A percentile compares a stretch with the other conserved stretches of the same genome.
Conservation (phyloP, 2,113 vertebrate species). For the Saiga tatarica region DNA sequence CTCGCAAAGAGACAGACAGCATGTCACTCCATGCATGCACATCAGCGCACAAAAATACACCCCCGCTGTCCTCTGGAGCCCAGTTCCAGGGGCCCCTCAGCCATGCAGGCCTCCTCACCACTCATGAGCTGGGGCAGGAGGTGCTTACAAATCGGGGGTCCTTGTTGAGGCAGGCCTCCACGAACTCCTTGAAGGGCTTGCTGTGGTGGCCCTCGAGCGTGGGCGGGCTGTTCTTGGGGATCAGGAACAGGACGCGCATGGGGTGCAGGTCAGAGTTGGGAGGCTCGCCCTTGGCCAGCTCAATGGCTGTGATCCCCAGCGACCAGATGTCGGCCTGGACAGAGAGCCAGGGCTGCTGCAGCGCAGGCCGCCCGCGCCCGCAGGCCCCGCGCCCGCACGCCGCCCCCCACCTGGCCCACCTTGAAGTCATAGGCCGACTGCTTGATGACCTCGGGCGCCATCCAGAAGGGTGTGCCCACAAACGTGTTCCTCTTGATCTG, state of each 20-base stretch:
- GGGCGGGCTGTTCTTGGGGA: slow-evolving; percentile 98
- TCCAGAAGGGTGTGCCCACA: slow-evolving; percentile 99
- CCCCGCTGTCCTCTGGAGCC: neutral
- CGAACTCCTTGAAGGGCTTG: slow-evolving; percentile 98
- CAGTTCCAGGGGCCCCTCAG: neutral
- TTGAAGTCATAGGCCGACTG: slow-evolving; percentile 99
- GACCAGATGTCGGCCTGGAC: slow-evolving; percentile 98
- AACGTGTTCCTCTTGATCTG: slow-evolving; percentile 99
- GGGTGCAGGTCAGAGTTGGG: slow-evolving; percentile 98
- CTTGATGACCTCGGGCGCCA: slow-evolving; percentile 99
- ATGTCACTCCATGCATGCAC: rapidly evolving
- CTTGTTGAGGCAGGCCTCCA: slow-evolving; percentile 98
- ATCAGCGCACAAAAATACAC: rapidly evolving
- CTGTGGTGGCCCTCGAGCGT: slow-evolving; percentile 96
- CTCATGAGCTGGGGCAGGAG: neutral
- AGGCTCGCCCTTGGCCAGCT: slow-evolving; percentile 97
- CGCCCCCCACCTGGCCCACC: slow-evolving; percentile 78
- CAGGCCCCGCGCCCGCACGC: rapidly evolving
- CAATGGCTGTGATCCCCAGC: slow-evolving; percentile 97
- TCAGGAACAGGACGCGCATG: slow-evolving; percentile 98
- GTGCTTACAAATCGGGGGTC: slow-evolving; percentile 96
- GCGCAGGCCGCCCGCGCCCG: rapidly evolving
- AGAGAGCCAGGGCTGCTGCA: neutral
- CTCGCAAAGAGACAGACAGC: neutral
- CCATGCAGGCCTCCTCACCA: neutral